These are phyloP conservation scores for Torymus tubicola DNA, from an alignment of 2,888 invertebrate species.

Conservation along the genomic window DNA sequence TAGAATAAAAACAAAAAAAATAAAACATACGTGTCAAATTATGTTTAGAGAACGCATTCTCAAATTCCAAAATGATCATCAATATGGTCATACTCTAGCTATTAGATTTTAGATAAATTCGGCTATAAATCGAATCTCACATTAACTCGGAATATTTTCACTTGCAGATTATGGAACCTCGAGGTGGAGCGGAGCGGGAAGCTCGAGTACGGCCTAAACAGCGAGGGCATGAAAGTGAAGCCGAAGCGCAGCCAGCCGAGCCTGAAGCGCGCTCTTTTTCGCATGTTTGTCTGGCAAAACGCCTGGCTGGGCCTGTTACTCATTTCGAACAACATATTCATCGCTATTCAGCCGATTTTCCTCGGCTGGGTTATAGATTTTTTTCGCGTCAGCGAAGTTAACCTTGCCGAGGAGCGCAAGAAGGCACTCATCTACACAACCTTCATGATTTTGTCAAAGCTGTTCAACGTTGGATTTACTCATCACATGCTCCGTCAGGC, in stretches of 20 bases:
- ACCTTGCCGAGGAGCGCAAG: background rate
- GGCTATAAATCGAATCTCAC: no score
- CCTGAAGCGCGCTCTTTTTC: conserved; percentile 74
- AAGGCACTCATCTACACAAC: conserved; percentile 65
- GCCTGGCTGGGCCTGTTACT: conserved; percentile 56
- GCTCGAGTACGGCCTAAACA: conserved; percentile 59
- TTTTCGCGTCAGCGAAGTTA: conserved; percentile 59
- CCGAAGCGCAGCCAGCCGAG: conserved; percentile 69
- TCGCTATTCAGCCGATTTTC: conserved; percentile 63
- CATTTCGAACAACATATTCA: conserved; percentile 58
- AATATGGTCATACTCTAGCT: no score
- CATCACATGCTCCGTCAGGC: conserved; percentile 76
- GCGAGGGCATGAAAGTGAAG: conserved; percentile 57
- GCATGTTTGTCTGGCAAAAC: conserved; percentile 73
- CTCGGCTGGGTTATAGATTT: conserved; percentile 67
- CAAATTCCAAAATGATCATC: no score
- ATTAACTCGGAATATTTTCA: no score
- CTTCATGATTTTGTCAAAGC: conserved; percentile 72
- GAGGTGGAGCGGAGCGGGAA: conserved; percentile 70
- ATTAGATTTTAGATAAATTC: no score
- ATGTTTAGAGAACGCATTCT: no score
- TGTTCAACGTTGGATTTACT: conserved; percentile 71
- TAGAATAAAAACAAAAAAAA: no score
- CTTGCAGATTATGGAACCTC: conserved; percentile 75
- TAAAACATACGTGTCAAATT: no score